Evolutionary conservation across 2,797 vertebrate species (phyloP).

Genomic region (Pantherophis alleghaniensis): DNA sequence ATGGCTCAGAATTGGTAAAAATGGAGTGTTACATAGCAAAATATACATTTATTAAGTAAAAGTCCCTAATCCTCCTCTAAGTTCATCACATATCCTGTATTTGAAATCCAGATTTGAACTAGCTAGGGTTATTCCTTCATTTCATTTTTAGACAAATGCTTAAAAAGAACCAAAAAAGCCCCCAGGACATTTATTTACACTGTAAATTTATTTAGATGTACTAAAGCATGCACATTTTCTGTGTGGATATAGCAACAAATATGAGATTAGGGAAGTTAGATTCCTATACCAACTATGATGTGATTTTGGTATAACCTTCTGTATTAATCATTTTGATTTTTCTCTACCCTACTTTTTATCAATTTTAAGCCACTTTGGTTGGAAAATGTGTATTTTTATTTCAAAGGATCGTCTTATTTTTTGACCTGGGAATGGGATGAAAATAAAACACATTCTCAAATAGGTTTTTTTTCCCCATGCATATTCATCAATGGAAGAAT

Average conservation of each 20-base stretch:
- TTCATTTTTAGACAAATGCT: background rate
- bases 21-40: background rate
- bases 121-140: background rate
- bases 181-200: background rate
- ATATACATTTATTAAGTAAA: background rate
- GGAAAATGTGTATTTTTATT: background rate
- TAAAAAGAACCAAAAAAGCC: background rate
- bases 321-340: background rate
- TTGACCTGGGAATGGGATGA: background rate
- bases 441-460: background rate
- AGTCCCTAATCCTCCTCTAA: background rate
- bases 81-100: background rate
- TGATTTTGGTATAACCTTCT: background rate
- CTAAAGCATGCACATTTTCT: background rate
- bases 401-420: background rate
- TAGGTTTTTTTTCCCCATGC: background rate
- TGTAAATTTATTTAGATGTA: background rate
- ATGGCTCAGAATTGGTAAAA: background rate
- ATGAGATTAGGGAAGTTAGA: background rate
- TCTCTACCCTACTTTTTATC: background rate
- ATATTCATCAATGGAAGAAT: background rate
- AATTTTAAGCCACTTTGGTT: background rate
- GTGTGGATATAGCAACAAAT: background rate
- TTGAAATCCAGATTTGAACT: background rate
- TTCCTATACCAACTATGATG: background rate